Base-by-base conservation (phyloP, 2,888 invertebrate genomes). In the Pyrrhia umbra region DNA sequence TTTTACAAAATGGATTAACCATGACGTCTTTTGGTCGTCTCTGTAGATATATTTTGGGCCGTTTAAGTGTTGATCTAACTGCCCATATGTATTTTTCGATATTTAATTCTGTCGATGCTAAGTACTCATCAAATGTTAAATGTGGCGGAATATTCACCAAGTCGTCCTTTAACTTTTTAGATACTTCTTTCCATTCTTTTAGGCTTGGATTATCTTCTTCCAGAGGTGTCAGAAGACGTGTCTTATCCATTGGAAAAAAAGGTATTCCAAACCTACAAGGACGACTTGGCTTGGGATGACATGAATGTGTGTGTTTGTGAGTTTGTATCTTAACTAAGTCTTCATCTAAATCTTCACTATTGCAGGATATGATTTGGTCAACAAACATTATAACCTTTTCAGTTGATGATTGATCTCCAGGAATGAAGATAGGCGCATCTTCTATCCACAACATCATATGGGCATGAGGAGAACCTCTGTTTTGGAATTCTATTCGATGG, bases 401-500 rank as follows among this genome's bases (percentile, higher is more conserved):
- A n/a, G 61, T 62, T 34, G 59, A 60, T 37, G 50, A 72, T 76
- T n/a, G n/a, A 18, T 52, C 55, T 43, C 21, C 13, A 34, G 83
- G 84, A n/a, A n/a, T n/a, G n/a, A n/a, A n/a, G n/a, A n/a, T n/a
- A n/a, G n/a, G n/a, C 9, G 83, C 79, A 49, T 74, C 66, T 65
- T 82, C 70, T 27, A 84, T 13, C 81, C 84, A 83, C 16, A 83
- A 51, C 49, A 84, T 73, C 16, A 71, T 74, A 57, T 85, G 84
- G 2, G 65, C 75, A 77, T 79, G 81, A 40, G 81, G 81, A 13
- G 79, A 80, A 39, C 83, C 84, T 46, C 83, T 69, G 34, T 82
- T 60, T 59, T 82, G 85, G 34, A 82, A 84, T 68, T 84, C 83
- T 18, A 83, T 77, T 56, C 80, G 27, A 50, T 76, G 27, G 52